Percentiles rank a stretch among this genome's conserved stretches.
These are phyloP conservation scores for Lochmaea crataegi DNA, from an alignment of 2,888 invertebrate genomes.

Conservation along the genomic window DNA sequence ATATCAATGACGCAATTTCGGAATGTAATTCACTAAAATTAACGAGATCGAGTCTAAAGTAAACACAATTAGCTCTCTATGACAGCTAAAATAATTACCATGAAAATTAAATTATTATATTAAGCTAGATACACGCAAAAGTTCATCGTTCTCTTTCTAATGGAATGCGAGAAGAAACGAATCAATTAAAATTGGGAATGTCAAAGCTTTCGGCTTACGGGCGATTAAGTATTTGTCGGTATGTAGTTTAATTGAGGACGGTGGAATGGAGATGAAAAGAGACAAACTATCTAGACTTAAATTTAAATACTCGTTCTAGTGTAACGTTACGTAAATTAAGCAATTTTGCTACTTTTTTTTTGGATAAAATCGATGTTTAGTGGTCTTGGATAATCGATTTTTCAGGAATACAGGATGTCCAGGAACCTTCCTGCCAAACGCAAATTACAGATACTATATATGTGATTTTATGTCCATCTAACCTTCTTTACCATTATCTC, in stretches of 20 bases:
- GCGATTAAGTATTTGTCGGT: not conserved
- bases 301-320: not conserved
- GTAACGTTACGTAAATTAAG: not conserved
- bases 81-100: not conserved
- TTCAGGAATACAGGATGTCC: too few relatives aligned
- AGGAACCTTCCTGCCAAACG: too few relatives aligned
- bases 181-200: slow-evolving; percentile 5
- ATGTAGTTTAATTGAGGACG: not conserved
- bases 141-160: not conserved
- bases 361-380: not conserved
- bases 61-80: not conserved
- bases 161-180: not conserved
- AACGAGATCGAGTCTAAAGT: not conserved
- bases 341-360: not conserved
- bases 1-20: not conserved
- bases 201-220: not conserved
- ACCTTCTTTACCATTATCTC: too few relatives aligned
- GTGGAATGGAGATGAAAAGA: not conserved
- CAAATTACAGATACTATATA: too few relatives aligned
- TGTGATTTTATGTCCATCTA: too few relatives aligned
- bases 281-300: not conserved
- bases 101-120: slow-evolving; percentile 23
- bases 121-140: not conserved
- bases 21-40: not conserved
- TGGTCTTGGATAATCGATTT: too few relatives aligned